Percentiles rank a stretch among this genome's conserved stretches.
Evolutionary conservation across 2,888 invertebrate genomes (phyloP).

Genomic region (Bugula neritina): DNA sequence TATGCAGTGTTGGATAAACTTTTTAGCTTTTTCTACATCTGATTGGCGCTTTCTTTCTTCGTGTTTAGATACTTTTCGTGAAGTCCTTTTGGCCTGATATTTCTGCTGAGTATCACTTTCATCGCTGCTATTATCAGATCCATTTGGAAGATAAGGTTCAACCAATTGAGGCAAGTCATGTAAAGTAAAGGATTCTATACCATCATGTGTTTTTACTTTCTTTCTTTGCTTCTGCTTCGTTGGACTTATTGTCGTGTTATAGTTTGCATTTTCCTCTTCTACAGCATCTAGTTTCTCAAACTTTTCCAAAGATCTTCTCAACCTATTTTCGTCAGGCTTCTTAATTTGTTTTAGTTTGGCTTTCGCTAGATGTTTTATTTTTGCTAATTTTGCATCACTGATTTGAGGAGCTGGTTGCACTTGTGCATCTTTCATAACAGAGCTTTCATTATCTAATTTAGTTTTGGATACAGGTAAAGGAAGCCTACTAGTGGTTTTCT

Average conservation of each 20-base stretch:
- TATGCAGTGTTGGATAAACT: slow-evolving; percentile 7
- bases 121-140: neutral
- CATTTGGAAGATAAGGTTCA: neutral
- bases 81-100: neutral
- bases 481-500: neutral
- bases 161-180: slow-evolving; percentile 1
- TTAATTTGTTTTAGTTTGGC: slow-evolving; percentile 24
- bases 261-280: neutral
- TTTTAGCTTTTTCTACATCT: slow-evolving; percentile 15
- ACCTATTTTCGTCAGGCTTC: neutral
- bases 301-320: neutral
- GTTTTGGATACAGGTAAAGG: neutral
- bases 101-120: neutral
- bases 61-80: neutral
- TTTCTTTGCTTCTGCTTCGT: neutral
- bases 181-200: neutral
- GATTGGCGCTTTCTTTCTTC: neutral
- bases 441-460: neutral
- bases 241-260: neutral
- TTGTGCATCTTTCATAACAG: neutral
- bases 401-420: neutral
- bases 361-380: slow-evolving; percentile 1
- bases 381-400: neutral
- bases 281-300: neutral
- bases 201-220: neutral